A percentile compares a stretch with the other conserved stretches of the same genome.
Evolutionary conservation across 2,113 vertebrate genomes (phyloP).

Genomic region (Percopsis transmontana): DNA sequence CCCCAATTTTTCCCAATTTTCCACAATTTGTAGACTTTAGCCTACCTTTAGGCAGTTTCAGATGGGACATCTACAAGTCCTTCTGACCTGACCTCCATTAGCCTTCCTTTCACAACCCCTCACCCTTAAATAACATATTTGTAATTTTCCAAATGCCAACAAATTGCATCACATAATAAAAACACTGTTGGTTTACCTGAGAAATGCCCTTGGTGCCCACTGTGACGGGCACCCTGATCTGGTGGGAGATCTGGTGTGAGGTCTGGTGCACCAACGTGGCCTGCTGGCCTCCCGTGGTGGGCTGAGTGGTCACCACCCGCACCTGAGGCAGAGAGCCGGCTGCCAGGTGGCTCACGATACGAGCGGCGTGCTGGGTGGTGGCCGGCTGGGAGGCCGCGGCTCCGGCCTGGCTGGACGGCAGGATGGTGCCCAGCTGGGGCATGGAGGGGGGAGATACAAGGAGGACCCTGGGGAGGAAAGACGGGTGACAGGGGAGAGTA

Average conservation of each 20-base stretch:
- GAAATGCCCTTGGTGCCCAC: conserved; percentile 85
- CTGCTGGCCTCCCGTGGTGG: conserved; percentile 77
- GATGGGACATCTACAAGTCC: too few relatives aligned
- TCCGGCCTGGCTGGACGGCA: conserved; percentile 81
- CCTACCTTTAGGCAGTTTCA: too few relatives aligned
- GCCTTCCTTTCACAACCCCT: too few relatives aligned
- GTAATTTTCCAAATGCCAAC: too few relatives aligned
- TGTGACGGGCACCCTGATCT: conserved; percentile 88
- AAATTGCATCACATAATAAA: too few relatives aligned
- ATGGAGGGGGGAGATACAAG: conserved; percentile 90
- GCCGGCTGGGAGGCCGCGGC: conserved; percentile 76
- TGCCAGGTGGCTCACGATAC: conserved; percentile 83
- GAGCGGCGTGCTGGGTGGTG: conserved; percentile 73
- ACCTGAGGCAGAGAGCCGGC: conserved; percentile 88
- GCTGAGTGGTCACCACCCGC: conserved; percentile 86
- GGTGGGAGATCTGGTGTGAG: conserved; percentile 88
- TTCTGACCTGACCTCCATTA: too few relatives aligned
- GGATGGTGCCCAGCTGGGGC: conserved; percentile 89
- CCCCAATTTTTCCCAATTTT: too few relatives aligned
- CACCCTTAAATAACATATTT: neutral
- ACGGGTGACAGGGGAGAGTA: neutral
- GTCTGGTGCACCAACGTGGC: conserved; percentile 79
- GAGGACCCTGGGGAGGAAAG: conserved; percentile 79
- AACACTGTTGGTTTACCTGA: conserved; percentile 86
- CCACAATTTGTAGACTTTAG: too few relatives aligned